Evolutionary conservation across 2,113 vertebrate species (phyloP), one percentile per base, ranked within the genome.

Genomic region (Mustela nigripes): DNA sequence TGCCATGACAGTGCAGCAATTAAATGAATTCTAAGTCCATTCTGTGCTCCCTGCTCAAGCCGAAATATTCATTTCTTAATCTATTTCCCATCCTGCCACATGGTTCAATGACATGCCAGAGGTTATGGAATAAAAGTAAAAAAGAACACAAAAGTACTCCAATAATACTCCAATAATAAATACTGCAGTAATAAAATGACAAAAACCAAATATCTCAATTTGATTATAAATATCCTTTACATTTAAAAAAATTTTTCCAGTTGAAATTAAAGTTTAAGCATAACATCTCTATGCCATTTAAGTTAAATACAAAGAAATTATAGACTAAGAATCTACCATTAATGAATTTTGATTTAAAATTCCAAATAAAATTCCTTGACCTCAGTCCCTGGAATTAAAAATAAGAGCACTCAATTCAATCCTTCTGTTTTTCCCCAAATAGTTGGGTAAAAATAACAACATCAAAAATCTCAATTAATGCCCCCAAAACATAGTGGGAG

Each of bases 1-100:
- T 12, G 3, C 4, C 9, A 28, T 0, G 2, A 28, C 48, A 10
- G 7, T 1, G 11, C 10, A 62, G 5, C 42, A n/a, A 31, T 16
- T 42, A 65, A 50, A 4, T 58, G 12, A 22, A 78, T 33, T 19
- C 24, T 8, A 65, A 79, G 28, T n/a, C 53, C 60, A 9, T 60
- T 81, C 65, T 69, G 1, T 42, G 28, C 26, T 42, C 31, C 16
- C n/a, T 84, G 45, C 60, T 18, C 36, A n/a, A 50, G 14, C 92
- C 89, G 74, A n/a, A 89, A 5, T 21, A 14, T 58, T 50, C n/a
- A 62, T 2, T 97, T 15, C 11, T 10, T 78, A 21, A 56, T 53
- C 42, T 48, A 14, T 33, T 80, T 84, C n/a, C 28, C 21, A 42
- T 33, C 56, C 73, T 67, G 6, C 42, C 39, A 33, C 8, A 18